A percentile compares a stretch with the other conserved stretches of the same genome.
Conservation (phyloP, 2,113 vertebrate species). For the Rhea pennata region DNA sequence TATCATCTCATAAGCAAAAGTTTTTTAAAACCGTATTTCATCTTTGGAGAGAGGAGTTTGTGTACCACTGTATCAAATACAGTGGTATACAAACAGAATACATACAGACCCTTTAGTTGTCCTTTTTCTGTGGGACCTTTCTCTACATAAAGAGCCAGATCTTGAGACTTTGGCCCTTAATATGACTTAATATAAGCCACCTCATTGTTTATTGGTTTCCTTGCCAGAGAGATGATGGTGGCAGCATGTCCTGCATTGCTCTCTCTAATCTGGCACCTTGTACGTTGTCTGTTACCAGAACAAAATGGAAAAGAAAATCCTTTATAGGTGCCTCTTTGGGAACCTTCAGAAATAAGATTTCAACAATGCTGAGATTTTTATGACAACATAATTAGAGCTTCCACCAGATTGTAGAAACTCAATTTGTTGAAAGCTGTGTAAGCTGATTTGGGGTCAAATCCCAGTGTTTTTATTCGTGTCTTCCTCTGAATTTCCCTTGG, state of each 20-base stretch:
- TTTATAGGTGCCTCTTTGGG: not conserved
- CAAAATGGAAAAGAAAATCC: slow-evolving; percentile 5
- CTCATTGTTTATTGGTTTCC: not conserved
- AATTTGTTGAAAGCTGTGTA: slow-evolving; percentile 26
- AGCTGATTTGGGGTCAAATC: slow-evolving; percentile 42
- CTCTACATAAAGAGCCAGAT: not conserved
- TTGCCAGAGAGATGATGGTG: not conserved
- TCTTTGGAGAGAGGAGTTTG: not conserved
- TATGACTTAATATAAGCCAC: not conserved
- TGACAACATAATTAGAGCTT: slow-evolving; percentile 48
- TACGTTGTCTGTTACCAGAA: not conserved
- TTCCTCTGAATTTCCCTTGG: slow-evolving; percentile 22
- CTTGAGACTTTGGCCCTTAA: not conserved
- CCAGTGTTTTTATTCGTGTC: not conserved
- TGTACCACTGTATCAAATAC: not conserved
- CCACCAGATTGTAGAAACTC: slow-evolving; percentile 21
- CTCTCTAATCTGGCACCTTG: not conserved
- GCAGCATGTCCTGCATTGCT: not conserved
- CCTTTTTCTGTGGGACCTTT: not conserved
- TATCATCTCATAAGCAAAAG: not conserved
- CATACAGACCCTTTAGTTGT: not conserved
- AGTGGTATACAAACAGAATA: no score
- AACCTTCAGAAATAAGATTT: slow-evolving; percentile 38
- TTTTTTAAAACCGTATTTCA: not conserved
- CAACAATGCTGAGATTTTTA: slow-evolving; percentile 23